phyloP scores from a whole-genome alignment of 1,140 invertebrate species.

The Drosophila subobscura region DNA sequence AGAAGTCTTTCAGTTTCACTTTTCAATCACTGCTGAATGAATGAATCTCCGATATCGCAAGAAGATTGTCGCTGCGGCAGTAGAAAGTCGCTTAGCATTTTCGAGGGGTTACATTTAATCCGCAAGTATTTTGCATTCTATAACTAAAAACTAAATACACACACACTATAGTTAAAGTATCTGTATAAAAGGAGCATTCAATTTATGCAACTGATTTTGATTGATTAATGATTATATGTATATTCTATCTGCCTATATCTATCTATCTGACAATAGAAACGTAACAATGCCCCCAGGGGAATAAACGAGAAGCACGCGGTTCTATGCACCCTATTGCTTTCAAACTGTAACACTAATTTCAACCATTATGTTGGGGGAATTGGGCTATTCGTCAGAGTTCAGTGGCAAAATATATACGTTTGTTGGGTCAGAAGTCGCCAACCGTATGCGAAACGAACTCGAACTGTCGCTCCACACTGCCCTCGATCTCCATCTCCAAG shows the following conservation, averaged over 20 bases:
- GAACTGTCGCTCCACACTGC: conserved; percentile 71
- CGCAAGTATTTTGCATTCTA: conserved; percentile 38
- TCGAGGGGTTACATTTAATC: conserved; percentile 21
- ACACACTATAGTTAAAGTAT: conserved; percentile 12
- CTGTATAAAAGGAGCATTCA: conserved; percentile 7
- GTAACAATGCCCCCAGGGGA: conserved; percentile 23
- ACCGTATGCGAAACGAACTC: conserved; percentile 80
- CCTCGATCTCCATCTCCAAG: conserved; percentile 45
- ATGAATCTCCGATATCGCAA: no score
- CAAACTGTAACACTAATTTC: conserved; percentile 23
- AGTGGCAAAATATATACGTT: conserved; percentile 57
- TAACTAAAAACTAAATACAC: conserved; percentile 38
- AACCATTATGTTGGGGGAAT: neutral
- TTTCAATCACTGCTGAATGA: conserved; percentile 16
- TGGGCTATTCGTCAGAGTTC: conserved; percentile 35
- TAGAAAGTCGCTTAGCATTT: conserved; percentile 19
- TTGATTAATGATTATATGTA: conserved; percentile 9
- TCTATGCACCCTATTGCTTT: conserved; percentile 22
- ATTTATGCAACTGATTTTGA: conserved; percentile 20
- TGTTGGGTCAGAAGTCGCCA: conserved; percentile 78
- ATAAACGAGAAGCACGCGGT: conserved; percentile 29
- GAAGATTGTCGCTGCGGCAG: neutral
- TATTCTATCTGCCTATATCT: conserved; percentile 25
- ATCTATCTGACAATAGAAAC: conserved; percentile 37
- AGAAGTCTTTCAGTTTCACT: conserved; percentile 28